Base-by-base conservation (phyloP, 2,113 vertebrate species). In the Cranoglanis bouderius region DNA sequence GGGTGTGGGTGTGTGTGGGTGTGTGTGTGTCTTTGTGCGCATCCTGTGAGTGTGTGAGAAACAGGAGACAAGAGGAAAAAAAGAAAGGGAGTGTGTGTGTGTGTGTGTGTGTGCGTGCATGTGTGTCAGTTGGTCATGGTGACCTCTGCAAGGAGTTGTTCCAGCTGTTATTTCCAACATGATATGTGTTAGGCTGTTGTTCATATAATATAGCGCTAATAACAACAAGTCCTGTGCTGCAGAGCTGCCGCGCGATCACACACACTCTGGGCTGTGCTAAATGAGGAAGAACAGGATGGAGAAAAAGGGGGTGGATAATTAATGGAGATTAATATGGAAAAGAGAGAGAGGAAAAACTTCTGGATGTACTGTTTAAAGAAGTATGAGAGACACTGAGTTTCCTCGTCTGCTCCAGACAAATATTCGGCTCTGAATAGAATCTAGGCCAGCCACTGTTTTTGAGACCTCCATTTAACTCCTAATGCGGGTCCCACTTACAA, bases 391-490 rank as follows among this genome's bases (percentile, higher is more conserved):
- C 67, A 83, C 74, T 26, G 53, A 88, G 59, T 86, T 78, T 75
- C 35, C 7, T 86, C 81, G 75, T 82, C 88, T 85, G 91, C 40
- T 89, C 51, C 59, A 29, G 32, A 86, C 82, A n/a, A 90, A 85
- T 74, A 57, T 81, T 87, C 63, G 35, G 61, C 90, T 92, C 40
- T 87, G 55, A 90, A 89, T 89, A 86, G 80, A 91, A 92, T 92
- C 90, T 92, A 88, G 91, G 92, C 86, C 91, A 92, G 90, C 88
- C 88, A 85, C 63, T 16, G 51, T 87, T 89, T 84, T 82, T 77
- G 51, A 67, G 84, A 38, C 65, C 88, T 89, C 72, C 83, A 84
- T 85, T 84, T 88, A 84, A 83, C 82, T 90, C 46, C 78, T 88
- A 67, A 55, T 88, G 82, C 21, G 55, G 85, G 90, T 88, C 78